Evolutionary conservation across 2,113 vertebrate species (phyloP).

Genomic region (Mus musculus): GRCm39 chr8:4257001-4257500

Average conservation of each 20-base stretch:
- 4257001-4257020: neutral
- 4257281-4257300: slow-evolving; percentile 44
- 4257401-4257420: neutral
- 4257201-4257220: neutral
- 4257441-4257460: slow-evolving; percentile 3
- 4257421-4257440: neutral
- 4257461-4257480: neutral
- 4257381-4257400: neutral
- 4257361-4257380: slow-evolving; percentile 22
- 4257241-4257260: neutral
- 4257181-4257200: slow-evolving; percentile 8
- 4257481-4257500: neutral
- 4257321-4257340: slow-evolving; percentile 64
- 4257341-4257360: slow-evolving; percentile 71
- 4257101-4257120: neutral
- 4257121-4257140: neutral
- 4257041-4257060: neutral
- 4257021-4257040: neutral
- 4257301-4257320: slow-evolving; percentile 63
- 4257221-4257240: neutral
- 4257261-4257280: neutral
- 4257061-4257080: neutral
- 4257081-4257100: neutral
- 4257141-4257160: slow-evolving; percentile 22
- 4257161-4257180: slow-evolving; percentile 45